Percentiles rank a stretch among this genome's conserved stretches.
phyloP scores from a whole-genome alignment of 1,140 invertebrate species.

The Paraescarpia echinospica region DNA sequence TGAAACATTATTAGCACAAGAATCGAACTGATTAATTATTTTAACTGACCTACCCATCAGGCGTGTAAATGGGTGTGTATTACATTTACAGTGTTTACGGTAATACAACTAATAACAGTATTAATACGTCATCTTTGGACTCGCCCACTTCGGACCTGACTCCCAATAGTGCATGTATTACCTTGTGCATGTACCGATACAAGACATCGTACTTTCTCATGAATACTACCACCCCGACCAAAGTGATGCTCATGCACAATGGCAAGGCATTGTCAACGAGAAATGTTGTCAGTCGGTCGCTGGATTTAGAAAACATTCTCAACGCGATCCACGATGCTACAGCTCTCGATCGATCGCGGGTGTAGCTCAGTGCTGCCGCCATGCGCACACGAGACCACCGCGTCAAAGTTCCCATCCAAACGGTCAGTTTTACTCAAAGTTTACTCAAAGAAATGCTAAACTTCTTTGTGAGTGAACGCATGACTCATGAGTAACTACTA shows the following conservation, averaged over 20 bases:
- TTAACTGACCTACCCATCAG: too few relatives aligned
- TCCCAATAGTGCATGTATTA: neutral
- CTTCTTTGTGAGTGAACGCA: neutral
- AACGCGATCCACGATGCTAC: neutral
- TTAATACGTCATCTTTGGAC: too few relatives aligned
- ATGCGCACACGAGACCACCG: neutral
- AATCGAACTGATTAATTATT: too few relatives aligned
- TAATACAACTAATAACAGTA: too few relatives aligned
- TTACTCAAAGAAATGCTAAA: neutral
- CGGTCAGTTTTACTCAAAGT: neutral
- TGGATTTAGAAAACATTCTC: neutral
- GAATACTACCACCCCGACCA: neutral
- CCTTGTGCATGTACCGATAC: slow-evolving; percentile 8
- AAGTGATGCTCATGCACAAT: neutral
- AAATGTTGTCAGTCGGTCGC: neutral
- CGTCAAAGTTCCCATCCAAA: neutral
- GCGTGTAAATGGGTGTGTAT: too few relatives aligned
- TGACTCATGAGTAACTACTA: too few relatives aligned
- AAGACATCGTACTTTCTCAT: neutral
- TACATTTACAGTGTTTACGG: too few relatives aligned
- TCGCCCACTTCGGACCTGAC: too few relatives aligned
- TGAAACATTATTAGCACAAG: too few relatives aligned
- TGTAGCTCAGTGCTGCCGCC: neutral
- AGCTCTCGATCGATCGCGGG: neutral
- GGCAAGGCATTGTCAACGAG: slow-evolving; percentile 9